These are phyloP conservation scores for Xylota segnis DNA, from an alignment of 2,888 invertebrate species.

Conservation along the genomic window DNA sequence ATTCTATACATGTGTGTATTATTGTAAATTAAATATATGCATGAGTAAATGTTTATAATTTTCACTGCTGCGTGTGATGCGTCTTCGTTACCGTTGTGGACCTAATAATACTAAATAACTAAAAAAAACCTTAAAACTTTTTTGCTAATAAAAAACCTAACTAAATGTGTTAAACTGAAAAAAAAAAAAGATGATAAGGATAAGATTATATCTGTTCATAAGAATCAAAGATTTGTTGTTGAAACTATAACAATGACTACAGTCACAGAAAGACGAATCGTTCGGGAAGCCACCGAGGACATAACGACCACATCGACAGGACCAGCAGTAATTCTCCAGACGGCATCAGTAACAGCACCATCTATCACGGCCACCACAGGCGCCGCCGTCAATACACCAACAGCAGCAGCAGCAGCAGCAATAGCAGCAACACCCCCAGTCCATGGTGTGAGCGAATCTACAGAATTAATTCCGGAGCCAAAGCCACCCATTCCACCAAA, in stretches of 20 bases:
- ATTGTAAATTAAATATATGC: conserved; percentile 55
- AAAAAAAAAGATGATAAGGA: conserved; percentile 78
- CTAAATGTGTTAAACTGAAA: conserved; percentile 78
- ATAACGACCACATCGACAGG: conserved; percentile 75
- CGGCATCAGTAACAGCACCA: conserved; percentile 59
- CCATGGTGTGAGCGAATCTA: conserved; percentile 56
- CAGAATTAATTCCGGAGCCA: conserved; percentile 78
- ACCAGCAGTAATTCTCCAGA: conserved; percentile 64
- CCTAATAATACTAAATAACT: conserved; percentile 77
- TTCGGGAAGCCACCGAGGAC: conserved; percentile 84
- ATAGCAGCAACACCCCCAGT: conserved; percentile 44
- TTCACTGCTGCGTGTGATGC: conserved; percentile 78
- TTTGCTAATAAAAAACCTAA: conserved; percentile 61
- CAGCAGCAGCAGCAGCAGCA: conserved; percentile 15
- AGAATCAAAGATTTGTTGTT: conserved; percentile 85
- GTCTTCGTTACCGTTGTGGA: conserved; percentile 77
- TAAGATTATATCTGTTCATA: conserved; percentile 80
- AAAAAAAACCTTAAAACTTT: conserved; percentile 46
- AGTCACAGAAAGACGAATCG: conserved; percentile 87
- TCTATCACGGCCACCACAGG: conserved; percentile 47
- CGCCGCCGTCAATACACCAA: conserved; percentile 15
- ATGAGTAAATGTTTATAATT: conserved; percentile 78
- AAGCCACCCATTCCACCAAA: conserved; percentile 83
- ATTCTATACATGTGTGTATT: conserved; percentile 30
- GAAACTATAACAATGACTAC: conserved; percentile 89